Conservation (phyloP, 2,797 vertebrate genomes). For the Anas bernieri region DNA sequence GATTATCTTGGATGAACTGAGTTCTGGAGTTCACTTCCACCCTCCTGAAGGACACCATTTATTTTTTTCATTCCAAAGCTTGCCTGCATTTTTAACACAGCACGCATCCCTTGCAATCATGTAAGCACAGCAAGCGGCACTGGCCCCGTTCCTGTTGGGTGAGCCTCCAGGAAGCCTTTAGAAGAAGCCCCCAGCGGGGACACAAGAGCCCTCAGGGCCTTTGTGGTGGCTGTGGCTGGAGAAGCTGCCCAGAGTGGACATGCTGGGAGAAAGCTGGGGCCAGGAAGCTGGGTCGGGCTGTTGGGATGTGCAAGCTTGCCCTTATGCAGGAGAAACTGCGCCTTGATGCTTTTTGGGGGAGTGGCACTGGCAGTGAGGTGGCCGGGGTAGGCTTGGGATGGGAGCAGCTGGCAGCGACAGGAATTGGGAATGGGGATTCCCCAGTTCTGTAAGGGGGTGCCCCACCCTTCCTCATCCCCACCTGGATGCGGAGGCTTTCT, state of each 20-base stretch:
- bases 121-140: neutral
- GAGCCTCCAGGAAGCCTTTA: neutral
- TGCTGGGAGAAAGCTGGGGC: neutral
- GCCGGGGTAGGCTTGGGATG: neutral
- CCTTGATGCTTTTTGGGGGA: neutral
- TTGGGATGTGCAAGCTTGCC: fast-evolving
- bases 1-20: neutral
- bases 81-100: neutral
- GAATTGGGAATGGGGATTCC: neutral
- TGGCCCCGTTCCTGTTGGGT: neutral
- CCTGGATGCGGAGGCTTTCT: neutral
- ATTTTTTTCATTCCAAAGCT: neutral
- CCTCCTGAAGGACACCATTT: neutral
- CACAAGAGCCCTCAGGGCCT: neutral
- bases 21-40: neutral
- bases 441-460: neutral
- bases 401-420: neutral
- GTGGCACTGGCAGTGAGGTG: neutral
- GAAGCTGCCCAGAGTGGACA: neutral
- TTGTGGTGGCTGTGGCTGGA: neutral
- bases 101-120: neutral
- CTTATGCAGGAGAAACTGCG: fast-evolving
- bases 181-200: neutral
- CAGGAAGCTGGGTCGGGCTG: neutral
- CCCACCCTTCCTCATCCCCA: neutral